Evolutionary conservation across 2,797 vertebrate species (phyloP).

Genomic region (Mus caroli): DNA sequence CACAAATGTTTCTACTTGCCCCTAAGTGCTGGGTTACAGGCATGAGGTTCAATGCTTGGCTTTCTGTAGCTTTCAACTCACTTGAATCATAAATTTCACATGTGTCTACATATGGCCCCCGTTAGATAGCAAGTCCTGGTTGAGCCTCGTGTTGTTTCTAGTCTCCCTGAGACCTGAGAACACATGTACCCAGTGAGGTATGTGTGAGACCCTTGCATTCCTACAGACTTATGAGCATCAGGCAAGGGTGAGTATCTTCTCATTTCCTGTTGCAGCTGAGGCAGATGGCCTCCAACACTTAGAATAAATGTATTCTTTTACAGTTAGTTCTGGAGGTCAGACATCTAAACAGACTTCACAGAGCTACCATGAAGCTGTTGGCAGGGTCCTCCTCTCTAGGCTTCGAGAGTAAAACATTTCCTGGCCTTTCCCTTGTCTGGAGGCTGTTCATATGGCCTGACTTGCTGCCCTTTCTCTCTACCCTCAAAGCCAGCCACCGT

Average conservation of each 20-base stretch:
- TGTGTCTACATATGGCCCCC: neutral
- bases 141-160: neutral
- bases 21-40: neutral
- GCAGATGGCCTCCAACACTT: neutral
- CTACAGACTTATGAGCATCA: neutral
- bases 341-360: neutral
- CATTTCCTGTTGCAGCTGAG: slow-evolving; percentile 29
- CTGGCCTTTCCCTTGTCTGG: neutral
- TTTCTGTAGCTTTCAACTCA: neutral
- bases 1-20: neutral
- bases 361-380: neutral
- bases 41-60: neutral
- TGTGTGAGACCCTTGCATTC: neutral
- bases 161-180: neutral
- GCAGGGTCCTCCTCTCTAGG: neutral
- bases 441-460: neutral
- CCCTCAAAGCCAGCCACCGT: neutral
- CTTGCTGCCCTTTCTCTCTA: too few species aligned
- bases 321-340: neutral
- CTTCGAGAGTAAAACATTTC: neutral
- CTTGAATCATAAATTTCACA: neutral
- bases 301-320: neutral
- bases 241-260: neutral
- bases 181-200: too few species aligned
- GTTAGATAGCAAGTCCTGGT: neutral